Conservation (phyloP, 2,888 invertebrate genomes). For the Crocallis elinguaria region DNA sequence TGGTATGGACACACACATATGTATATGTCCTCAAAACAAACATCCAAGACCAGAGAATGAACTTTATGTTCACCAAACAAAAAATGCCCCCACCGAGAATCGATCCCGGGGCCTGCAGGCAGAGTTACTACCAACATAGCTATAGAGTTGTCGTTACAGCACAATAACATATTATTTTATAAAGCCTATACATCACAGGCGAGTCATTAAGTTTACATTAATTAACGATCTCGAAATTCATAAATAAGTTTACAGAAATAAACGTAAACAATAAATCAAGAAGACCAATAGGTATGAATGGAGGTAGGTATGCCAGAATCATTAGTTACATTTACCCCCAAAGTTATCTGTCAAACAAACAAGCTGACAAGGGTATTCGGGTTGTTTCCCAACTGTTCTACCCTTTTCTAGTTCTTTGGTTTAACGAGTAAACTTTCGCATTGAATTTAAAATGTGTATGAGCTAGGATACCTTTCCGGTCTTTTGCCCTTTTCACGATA, state of each 20-base stretch:
- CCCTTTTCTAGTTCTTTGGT: constrained; percentile 37
- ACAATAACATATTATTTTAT: no score
- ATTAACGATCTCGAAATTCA: background rate
- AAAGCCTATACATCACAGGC: no score
- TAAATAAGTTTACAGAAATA: constrained; percentile 7
- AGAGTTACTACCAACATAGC: no score
- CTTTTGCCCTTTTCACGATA: background rate
- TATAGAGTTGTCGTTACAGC: no score
- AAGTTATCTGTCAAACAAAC: constrained; percentile 37
- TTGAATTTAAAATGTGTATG: constrained; percentile 34
- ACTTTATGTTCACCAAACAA: no score
- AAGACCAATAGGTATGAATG: constrained; percentile 2
- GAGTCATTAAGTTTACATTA: no score
- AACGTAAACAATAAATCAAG: constrained; percentile 16
- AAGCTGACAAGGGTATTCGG: constrained; percentile 35
- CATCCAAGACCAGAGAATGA: no score
- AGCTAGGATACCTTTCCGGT: constrained; percentile 16
- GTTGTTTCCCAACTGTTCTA: constrained; percentile 28
- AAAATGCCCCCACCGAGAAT: no score
- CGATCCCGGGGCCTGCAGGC: no score
- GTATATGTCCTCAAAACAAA: no score
- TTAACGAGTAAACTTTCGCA: constrained; percentile 28
- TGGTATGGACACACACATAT: no score
- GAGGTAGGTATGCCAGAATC: constrained; percentile 18
- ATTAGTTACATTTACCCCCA: constrained; percentile 31